Evolutionary conservation across 1,140 invertebrate species (phyloP).

Genomic region (Hycleus cichorii): DNA sequence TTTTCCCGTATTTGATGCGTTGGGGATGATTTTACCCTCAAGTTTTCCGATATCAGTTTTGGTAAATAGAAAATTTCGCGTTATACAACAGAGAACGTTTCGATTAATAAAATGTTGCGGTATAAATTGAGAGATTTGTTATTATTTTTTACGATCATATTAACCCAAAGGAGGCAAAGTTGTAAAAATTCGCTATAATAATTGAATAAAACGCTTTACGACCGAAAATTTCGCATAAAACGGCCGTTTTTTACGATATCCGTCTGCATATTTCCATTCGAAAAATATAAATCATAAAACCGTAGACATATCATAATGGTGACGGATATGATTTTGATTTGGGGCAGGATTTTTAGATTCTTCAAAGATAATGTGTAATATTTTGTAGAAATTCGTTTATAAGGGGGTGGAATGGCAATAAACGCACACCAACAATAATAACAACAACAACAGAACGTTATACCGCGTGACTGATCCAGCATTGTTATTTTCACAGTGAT

Average conservation of each 20-base stretch:
- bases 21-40: too few relatives aligned
- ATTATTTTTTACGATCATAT: too few relatives aligned
- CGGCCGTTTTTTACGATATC: slow-evolving; percentile 13
- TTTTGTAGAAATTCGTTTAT: slow-evolving; percentile 3
- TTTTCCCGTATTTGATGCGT: too few relatives aligned
- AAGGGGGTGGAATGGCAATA: slow-evolving; percentile 20
- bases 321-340: slow-evolving; percentile 1
- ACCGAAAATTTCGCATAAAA: neutral
- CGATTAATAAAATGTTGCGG: too few relatives aligned
- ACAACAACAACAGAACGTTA: slow-evolving; percentile 22
- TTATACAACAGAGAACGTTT: too few relatives aligned
- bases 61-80: too few relatives aligned
- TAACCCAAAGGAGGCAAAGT: too few relatives aligned
- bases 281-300: slow-evolving; percentile 22
- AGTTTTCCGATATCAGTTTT: too few relatives aligned
- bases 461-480: slow-evolving; percentile 19
- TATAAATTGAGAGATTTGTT: too few relatives aligned
- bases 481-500: slow-evolving; percentile 26
- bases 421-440: slow-evolving; percentile 21
- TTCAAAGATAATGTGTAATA: too few relatives aligned
- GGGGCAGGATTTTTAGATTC: too few relatives aligned
- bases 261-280: slow-evolving; percentile 20
- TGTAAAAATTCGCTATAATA: too few relatives aligned
- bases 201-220: slow-evolving; percentile 2
- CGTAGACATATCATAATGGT: slow-evolving; percentile 7